Conservation (phyloP, 2,797 vertebrate genomes). For the Emys orbicularis region DNA sequence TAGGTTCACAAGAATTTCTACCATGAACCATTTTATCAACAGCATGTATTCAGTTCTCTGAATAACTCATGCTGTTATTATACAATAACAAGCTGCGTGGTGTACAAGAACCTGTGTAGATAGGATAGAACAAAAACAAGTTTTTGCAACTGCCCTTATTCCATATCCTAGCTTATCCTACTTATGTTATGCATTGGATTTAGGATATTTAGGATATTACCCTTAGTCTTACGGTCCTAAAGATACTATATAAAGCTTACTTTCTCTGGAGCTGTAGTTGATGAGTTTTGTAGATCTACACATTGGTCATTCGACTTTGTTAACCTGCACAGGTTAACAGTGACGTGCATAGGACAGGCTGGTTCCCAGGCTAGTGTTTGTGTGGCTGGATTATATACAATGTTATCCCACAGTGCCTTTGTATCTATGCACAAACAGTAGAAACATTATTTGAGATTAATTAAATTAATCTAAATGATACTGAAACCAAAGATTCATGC, state of each 20-base stretch:
- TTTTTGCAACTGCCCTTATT: constrained; percentile 5
- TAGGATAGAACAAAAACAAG: neutral
- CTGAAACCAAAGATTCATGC: neutral
- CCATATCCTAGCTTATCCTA: neutral
- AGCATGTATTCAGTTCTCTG: neutral
- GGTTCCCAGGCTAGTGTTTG: constrained; percentile 78
- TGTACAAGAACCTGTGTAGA: neutral
- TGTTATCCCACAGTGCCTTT: constrained; percentile 72
- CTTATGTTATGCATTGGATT: neutral
- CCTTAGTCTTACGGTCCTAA: neutral
- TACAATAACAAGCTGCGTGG: constrained; percentile 1
- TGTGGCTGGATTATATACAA: constrained; percentile 71
- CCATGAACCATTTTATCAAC: constrained; percentile 32
- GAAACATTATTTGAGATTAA: constrained; percentile 25
- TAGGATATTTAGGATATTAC: neutral
- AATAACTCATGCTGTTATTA: constrained; percentile 10
- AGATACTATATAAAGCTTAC: constrained; percentile 68
- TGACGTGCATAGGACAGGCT: constrained; percentile 74
- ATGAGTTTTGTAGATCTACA: constrained; percentile 69
- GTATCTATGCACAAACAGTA: constrained; percentile 73
- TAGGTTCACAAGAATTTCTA: constrained; percentile 37
- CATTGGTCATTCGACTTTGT: constrained; percentile 47
- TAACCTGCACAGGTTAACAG: constrained; percentile 77
- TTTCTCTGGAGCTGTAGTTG: constrained; percentile 51
- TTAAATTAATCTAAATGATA: neutral